A percentile compares a stretch with the other conserved stretches of the same genome.
phyloP scores from a whole-genome alignment of 2,797 vertebrate genomes.

The Cryptoprocta ferox region DNA sequence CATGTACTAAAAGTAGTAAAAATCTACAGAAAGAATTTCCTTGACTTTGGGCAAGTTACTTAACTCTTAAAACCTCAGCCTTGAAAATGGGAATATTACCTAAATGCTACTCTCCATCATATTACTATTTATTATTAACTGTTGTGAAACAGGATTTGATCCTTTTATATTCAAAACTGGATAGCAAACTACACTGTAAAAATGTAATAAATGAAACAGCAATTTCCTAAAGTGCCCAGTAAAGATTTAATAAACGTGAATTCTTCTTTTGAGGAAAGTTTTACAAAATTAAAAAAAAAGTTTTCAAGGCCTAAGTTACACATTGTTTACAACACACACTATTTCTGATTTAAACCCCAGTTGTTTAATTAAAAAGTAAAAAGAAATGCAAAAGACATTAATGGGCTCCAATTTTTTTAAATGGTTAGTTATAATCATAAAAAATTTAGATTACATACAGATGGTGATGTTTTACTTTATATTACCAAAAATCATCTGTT shows the following conservation, averaged over 20 bases:
- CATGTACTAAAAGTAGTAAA: not conserved
- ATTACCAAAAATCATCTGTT: not conserved
- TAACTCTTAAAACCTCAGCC: slow-evolving; percentile 14
- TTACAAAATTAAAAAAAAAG: not conserved
- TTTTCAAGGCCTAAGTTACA: not conserved
- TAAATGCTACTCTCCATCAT: not conserved
- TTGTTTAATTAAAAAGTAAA: not conserved
- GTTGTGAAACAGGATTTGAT: not conserved
- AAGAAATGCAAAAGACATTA: slow-evolving; percentile 30
- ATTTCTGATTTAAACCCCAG: slow-evolving; percentile 26
- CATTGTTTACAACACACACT: not conserved
- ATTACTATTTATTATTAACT: slow-evolving; percentile 27
- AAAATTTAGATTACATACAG: not conserved
- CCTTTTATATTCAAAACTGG: slow-evolving; percentile 40
- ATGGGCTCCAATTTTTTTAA: not conserved
- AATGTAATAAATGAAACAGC: not conserved
- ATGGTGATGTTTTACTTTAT: not conserved
- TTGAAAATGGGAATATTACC: not conserved
- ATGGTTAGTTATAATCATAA: not conserved
- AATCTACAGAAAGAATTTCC: not conserved
- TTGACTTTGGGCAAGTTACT: not conserved
- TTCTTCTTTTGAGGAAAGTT: not conserved
- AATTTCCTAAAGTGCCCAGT: not conserved
- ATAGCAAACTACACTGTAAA: not conserved
- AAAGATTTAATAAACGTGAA: slow-evolving; percentile 33